A percentile compares a stretch with the other conserved stretches of the same genome.
phyloP scores from a whole-genome alignment of 2,113 vertebrate species.

The Hippocampus mohnikei region DNA sequence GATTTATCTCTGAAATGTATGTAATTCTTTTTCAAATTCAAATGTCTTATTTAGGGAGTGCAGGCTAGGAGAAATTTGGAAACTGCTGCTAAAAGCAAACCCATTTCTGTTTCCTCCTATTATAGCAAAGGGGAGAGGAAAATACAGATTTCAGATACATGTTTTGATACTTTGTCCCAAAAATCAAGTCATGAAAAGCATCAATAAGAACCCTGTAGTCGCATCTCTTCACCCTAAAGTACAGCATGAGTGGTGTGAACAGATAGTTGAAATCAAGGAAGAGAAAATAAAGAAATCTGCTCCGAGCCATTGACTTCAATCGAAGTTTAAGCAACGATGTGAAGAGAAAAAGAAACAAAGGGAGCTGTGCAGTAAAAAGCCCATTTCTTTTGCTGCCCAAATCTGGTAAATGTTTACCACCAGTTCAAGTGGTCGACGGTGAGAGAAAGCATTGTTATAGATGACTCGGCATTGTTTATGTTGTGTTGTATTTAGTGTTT shows the following conservation, averaged over 20 bases:
- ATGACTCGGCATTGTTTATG: too few relatives aligned
- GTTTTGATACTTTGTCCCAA: too few relatives aligned
- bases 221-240: neutral
- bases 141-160: neutral
- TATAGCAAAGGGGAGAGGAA: neutral
- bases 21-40: too few relatives aligned
- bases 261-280: neutral
- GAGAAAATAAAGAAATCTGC: neutral
- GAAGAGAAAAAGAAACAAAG: neutral
- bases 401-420: neutral
- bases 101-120: neutral
- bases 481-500: too few relatives aligned
- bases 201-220: neutral
- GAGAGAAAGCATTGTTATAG: neutral
- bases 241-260: neutral
- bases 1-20: too few relatives aligned
- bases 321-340: neutral
- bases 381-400: neutral
- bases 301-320: neutral
- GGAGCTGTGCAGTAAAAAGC: slow-evolving; percentile 33
- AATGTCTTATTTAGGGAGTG: neutral
- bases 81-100: neutral
- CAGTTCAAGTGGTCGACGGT: neutral
- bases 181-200: neutral
- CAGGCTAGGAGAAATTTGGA: neutral